Evolutionary conservation across 2,888 invertebrate genomes (phyloP), one percentile per base, ranked within the genome.

Genomic region (Cremastobaeus sp.): DNA sequence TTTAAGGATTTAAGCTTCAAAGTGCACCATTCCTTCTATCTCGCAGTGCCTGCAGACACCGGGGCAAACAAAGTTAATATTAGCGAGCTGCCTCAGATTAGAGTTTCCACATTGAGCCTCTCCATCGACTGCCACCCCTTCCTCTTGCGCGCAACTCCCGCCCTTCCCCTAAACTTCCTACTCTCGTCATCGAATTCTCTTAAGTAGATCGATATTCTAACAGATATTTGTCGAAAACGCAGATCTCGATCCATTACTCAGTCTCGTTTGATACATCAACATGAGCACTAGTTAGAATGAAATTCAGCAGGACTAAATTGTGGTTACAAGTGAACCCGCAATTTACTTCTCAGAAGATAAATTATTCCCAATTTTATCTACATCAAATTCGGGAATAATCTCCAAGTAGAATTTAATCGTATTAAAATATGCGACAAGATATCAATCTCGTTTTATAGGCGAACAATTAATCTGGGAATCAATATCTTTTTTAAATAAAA

Each of bases 21-120:
- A 69, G 68, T 66, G 48, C 68, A 57, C 54, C 21, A 57, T 57
- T 68, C 73, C 60, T 62, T 57, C 50, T 57, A 69, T 76, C 52
- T 69, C 14, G 39, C 41, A 69, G 50, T 39, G 45, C 65, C 75
- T 71, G 65, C 77, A 79, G 78, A 80, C 79, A 77, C 76, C 76
- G 71, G 76, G 66, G 74, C 79, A 79, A 81, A 81, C 79, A 79
- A 73, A 59, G 76, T 79, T 79, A 79, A 79, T 79, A 79, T 79
- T 77, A 78, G 77, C 74, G 74, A 77, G 74, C 74, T 74, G 74
- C 75, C 74, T 74, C 77, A 79, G 79, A 81, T 80, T 80, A 79
- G 76, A 79, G 78, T 80, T 81, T 77, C 77, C 72, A 37, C 57
- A 69, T 64, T 54, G 55, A 64, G 41, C 54, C 60, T 62, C 60